Conservation (phyloP, 2,113 vertebrate species). For the Gobio gobio region DNA sequence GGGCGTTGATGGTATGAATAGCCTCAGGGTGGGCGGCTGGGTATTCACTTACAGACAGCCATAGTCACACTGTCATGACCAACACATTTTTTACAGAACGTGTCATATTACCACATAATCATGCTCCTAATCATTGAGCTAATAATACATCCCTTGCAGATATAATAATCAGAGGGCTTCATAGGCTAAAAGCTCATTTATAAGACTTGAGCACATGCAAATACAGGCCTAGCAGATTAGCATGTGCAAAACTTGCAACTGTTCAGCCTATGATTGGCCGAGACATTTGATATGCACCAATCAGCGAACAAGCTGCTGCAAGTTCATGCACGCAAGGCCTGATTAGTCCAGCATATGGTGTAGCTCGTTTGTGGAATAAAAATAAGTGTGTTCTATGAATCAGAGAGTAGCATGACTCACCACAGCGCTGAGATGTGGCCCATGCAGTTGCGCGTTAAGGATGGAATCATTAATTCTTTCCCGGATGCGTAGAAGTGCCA, state of each 20-base stretch:
- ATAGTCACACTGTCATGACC: slow-evolving; percentile 27
- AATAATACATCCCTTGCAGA: slow-evolving; percentile 22
- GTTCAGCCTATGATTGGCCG: background rate
- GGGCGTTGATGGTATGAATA: slow-evolving; percentile 40
- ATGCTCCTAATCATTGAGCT: slow-evolving; percentile 19
- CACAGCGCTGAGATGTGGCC: slow-evolving; percentile 82
- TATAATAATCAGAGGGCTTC: slow-evolving; percentile 1
- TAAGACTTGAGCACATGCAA: background rate
- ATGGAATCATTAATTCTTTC: slow-evolving; percentile 86
- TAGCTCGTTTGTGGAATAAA: slow-evolving; percentile 10
- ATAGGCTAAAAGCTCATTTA: background rate
- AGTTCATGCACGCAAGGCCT: background rate
- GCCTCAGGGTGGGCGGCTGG: slow-evolving; percentile 4
- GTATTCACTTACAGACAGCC: slow-evolving; percentile 35
- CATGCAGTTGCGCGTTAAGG: slow-evolving; percentile 84
- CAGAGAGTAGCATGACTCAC: slow-evolving; percentile 73
- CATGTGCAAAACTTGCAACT: background rate
- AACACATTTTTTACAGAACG: background rate
- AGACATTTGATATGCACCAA: slow-evolving; percentile 11
- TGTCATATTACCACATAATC: slow-evolving; percentile 36
- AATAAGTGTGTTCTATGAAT: slow-evolving; percentile 21
- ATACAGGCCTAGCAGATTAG: background rate
- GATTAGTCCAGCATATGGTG: slow-evolving; percentile 28
- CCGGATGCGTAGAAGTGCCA: slow-evolving; percentile 77
- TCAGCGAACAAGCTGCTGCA: background rate